Conservation (phyloP, 2,113 vertebrate genomes). For the Boulengeromyrus knoepffleri region DNA sequence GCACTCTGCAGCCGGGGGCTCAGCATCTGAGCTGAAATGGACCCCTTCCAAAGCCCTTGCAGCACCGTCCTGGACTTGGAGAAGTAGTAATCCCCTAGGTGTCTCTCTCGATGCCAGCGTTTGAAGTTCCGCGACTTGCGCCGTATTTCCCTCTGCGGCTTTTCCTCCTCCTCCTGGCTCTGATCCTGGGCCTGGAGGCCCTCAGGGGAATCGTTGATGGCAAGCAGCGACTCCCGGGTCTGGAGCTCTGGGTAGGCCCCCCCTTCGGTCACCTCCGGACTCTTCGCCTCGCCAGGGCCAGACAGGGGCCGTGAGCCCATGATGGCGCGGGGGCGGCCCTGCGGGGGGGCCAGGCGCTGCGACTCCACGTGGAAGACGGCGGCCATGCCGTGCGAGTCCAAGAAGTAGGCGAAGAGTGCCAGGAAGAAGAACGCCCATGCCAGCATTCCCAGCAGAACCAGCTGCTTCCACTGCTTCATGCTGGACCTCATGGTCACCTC, state of each 20-base stretch:
- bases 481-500: slow-evolving; percentile 77
- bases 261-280: slow-evolving; percentile 39
- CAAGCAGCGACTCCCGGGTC: slow-evolving; percentile 60
- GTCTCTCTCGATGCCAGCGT: slow-evolving; percentile 41
- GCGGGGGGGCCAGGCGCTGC: slow-evolving; percentile 72
- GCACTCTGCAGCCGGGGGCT: slow-evolving; percentile 84
- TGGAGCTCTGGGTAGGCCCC: slow-evolving; percentile 51
- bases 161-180: slow-evolving; percentile 32
- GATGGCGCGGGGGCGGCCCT: slow-evolving; percentile 62
- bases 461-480: slow-evolving; percentile 88
- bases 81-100: slow-evolving; percentile 69
- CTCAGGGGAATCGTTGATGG: slow-evolving; percentile 55
- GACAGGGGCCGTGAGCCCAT: slow-evolving; percentile 40
- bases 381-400: slow-evolving; percentile 72
- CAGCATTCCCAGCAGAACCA: slow-evolving; percentile 82
- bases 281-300: slow-evolving; percentile 32
- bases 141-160: slow-evolving; percentile 34
- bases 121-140: slow-evolving; percentile 27
- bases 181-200: slow-evolving; percentile 44
- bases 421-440: slow-evolving; percentile 86
- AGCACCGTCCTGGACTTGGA: slow-evolving; percentile 77
- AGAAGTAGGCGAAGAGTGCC: slow-evolving; percentile 85
- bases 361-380: slow-evolving; percentile 71
- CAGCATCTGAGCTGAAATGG: slow-evolving; percentile 76
- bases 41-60: slow-evolving; percentile 78